Base-by-base conservation (phyloP, 2,797 vertebrate species). In the Aplochiton taeniatus region DNA sequence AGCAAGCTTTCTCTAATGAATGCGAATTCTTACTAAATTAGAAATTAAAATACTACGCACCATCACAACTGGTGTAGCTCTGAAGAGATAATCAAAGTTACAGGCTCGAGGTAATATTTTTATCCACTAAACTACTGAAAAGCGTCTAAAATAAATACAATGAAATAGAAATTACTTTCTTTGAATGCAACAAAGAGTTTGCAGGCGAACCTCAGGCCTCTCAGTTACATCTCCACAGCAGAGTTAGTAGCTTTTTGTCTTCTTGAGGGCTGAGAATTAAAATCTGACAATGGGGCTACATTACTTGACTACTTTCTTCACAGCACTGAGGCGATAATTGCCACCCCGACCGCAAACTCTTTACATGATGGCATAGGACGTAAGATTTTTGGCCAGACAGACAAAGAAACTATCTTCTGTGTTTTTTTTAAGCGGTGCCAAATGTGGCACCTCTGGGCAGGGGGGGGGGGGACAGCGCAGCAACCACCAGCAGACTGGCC, bases 241-340 rank as follows among this genome's bases (percentile, higher is more conserved):
- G 74, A 77, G 85, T 89, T 77, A 83, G 66, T 76, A 83, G 77
- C 76, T 75, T 70, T 73, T 81, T 78, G 61, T 80, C 65, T 73
- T 85, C 88, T 85, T 46, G 83, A 85, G 89, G 86, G 88, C 85
- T 84, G 86, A 87, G 79, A 74, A 80, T 31, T 3, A 83, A 84
- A 74, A 78, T 76, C 83, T 81, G 85, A 80, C 83, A 85, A 69
- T 75, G 80, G 81, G 88, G 88, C 81, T 80, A 77, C 69, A 66
- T 69, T 75, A 83, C 83, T 65, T 59, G 66, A 62, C 69, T 62
- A 31, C 77, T 86, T 81, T 82, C 79, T 81, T 87, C 72, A 64
- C 85, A 85, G 85, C 82, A 84, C 74, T 69, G 75, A 73, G 77
- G 82, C 75, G 79, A 82, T 82, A 78, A 73, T 69, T 77, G 78